A percentile compares a stretch with the other conserved stretches of the same genome.
Evolutionary conservation across 2,888 invertebrate genomes (phyloP).

Genomic region (Napeogenes inachia): DNA sequence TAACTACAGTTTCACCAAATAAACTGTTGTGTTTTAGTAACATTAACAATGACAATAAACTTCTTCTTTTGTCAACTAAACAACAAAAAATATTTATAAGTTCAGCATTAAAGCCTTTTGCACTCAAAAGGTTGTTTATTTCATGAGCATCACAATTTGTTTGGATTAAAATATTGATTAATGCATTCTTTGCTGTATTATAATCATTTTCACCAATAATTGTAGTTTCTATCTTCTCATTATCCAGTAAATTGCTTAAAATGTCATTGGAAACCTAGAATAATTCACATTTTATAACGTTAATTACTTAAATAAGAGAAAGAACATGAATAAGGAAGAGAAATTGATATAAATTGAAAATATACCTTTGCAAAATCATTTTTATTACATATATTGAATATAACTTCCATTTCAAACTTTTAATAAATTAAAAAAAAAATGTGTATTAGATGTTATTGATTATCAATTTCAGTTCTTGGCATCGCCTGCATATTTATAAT

Average conservation of each 20-base stretch:
- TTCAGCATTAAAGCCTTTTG: constrained; percentile 38
- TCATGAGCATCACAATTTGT: constrained; percentile 40
- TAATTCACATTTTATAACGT: too few relatives aligned
- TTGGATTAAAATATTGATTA: constrained; percentile 40
- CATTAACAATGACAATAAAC: constrained; percentile 41
- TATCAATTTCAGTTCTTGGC: too few relatives aligned
- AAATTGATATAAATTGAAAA: background rate
- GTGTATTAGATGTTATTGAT: too few relatives aligned
- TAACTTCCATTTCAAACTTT: too few relatives aligned
- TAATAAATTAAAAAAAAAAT: too few relatives aligned
- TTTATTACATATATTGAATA: constrained; percentile 3
- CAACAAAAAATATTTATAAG: constrained; percentile 37
- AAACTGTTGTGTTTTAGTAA: constrained; percentile 45
- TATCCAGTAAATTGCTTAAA: constrained; percentile 10
- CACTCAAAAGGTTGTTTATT: constrained; percentile 33
- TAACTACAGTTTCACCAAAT: constrained; percentile 44
- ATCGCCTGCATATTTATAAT: too few relatives aligned
- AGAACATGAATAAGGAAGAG: background rate
- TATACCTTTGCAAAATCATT: background rate
- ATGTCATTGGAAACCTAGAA: constrained; percentile 9
- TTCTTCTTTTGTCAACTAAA: constrained; percentile 40
- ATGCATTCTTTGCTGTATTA: constrained; percentile 39
- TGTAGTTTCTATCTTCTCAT: constrained; percentile 25
- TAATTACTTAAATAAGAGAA: too few relatives aligned
- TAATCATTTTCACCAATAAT: constrained; percentile 15